Evolutionary conservation across 2,113 vertebrate genomes (phyloP).

Genomic region (Colius striatus): DNA sequence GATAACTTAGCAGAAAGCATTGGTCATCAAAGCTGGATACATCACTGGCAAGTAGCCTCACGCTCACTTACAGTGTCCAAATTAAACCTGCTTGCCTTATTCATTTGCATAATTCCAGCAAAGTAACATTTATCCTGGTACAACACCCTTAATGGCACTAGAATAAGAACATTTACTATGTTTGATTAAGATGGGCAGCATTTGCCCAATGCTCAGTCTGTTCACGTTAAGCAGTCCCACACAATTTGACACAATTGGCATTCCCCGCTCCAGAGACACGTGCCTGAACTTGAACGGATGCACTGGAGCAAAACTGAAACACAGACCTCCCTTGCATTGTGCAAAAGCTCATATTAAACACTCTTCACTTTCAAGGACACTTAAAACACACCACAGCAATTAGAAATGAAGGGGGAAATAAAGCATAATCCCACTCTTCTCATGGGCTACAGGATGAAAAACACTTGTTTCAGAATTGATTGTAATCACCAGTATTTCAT

Average conservation of each 20-base stretch:
- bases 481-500: neutral
- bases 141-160: neutral
- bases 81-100: constrained; percentile 1
- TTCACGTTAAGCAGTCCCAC: neutral
- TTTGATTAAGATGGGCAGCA: neutral
- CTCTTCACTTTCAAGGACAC: neutral
- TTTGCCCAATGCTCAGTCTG: neutral
- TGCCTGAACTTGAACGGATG: neutral
- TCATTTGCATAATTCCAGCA: neutral
- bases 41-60: neutral
- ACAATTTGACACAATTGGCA: neutral
- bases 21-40: neutral
- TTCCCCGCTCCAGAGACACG: neutral
- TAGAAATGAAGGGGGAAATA: neutral
- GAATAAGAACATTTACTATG: neutral
- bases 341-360: neutral
- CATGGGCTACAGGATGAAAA: neutral
- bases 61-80: neutral
- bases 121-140: neutral
- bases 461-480: neutral
- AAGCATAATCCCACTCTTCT: neutral
- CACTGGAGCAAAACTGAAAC: neutral
- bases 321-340: fast-evolving
- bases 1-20: neutral
- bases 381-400: neutral